Evolutionary conservation across 2,113 vertebrate genomes (phyloP), one percentile per base, ranked within the genome.

Genomic region (Talpa occidentalis): DNA sequence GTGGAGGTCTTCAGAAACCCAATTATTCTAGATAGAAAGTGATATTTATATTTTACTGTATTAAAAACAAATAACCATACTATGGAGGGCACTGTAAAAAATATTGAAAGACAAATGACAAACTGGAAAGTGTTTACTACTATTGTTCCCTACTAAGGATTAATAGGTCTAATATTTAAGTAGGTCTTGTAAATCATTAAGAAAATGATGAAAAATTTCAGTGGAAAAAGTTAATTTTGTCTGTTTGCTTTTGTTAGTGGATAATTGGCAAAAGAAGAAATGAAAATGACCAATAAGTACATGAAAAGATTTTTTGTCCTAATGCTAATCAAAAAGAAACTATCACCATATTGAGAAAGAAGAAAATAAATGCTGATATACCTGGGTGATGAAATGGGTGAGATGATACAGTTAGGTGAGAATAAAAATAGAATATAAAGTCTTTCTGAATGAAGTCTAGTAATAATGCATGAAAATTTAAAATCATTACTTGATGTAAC

Each of bases 11-110:
- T 83, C 44, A 84, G 49, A 92, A 84, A 15, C 52, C 17, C 64
- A 93, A 54, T 77, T 66, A 77, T 37, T 96, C 91, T 74, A 93
- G 76, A 73, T 94, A 76, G n/a, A 49, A 89, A 44, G 4, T 76
- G 28, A 81, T 84, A 79, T 73, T 88, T 92, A 24, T 89, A 54
- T 64, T 84, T 90, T 72, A 84, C 26, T 60, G 37, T 81, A 59
- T 84, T 96, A 84, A 96, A 86, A 87, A 84, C 87, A 84, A 81
- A 64, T 74, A 92, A 47, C 7, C 67, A 21, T 77, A 56, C 9
- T 70, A 10, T 77, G 40, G 42, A 88, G 32, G 40, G 64, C 10
- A 60, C 64, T 59, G 1, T 93, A 93, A 93, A 81, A n/a, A 67
- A 89, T 78, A 21, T 76, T 95, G 56, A 90, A 93, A 92, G 59